Percentiles rank a stretch among this genome's conserved stretches.
These are phyloP conservation scores for Cryptocephalus moraei DNA, from an alignment of 2,888 invertebrate genomes.

Conservation along the genomic window DNA sequence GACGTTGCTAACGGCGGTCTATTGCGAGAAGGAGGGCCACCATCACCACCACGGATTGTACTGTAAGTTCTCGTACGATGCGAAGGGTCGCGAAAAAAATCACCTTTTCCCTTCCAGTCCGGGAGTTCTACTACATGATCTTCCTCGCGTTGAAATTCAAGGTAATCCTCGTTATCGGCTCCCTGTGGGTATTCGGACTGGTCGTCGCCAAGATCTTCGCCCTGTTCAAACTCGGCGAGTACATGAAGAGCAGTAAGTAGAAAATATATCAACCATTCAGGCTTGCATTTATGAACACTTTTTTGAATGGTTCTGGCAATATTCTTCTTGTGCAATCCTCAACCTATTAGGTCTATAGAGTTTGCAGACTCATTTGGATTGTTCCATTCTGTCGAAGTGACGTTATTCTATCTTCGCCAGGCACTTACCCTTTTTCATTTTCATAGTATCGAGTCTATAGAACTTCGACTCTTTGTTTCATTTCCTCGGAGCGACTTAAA, in stretches of 20 bases:
- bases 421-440: too few species aligned
- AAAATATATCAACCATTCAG: conserved; percentile 6
- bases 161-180: conserved; percentile 28
- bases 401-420: too few species aligned
- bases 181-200: conserved; percentile 26
- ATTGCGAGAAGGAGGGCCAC: not conserved
- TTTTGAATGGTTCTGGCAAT: too few species aligned
- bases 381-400: too few species aligned
- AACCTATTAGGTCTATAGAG: too few species aligned
- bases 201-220: conserved; percentile 31
- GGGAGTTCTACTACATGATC: conserved; percentile 26
- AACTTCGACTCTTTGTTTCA: too few species aligned
- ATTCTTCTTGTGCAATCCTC: too few species aligned
- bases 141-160: conserved; percentile 32
- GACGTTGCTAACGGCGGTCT: not conserved
- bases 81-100: too few species aligned
- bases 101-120: conserved; percentile 37
- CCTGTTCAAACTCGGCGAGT: conserved; percentile 25
- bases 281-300: not conserved
- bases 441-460: too few species aligned
- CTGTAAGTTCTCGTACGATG: not conserved
- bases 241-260: conserved; percentile 20
- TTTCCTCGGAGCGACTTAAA: too few species aligned
- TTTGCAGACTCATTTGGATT: too few species aligned
- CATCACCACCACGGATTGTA: not conserved